Base-by-base conservation (phyloP, 2,888 invertebrate genomes). In the Apoda limacodes region DNA sequence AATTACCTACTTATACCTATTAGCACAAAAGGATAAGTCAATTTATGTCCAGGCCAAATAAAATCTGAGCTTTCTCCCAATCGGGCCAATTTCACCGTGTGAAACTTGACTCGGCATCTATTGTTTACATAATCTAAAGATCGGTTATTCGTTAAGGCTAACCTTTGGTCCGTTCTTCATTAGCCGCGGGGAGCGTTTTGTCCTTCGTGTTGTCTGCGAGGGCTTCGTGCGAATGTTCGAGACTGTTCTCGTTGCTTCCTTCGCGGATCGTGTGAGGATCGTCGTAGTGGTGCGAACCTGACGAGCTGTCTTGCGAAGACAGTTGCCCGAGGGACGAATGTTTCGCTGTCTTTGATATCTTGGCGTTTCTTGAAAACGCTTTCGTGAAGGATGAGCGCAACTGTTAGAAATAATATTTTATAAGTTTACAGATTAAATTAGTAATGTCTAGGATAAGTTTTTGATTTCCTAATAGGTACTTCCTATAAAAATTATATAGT, bases 321-420 rank as follows among this genome's bases (percentile, higher is more conserved):
- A 82, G 55, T 46, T 82, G 82, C 45, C 81, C 78, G 42, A 82
- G 70, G 46, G 82, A 82, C 11, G 82, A 68, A 46, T 82, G 82
- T 52, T 82, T 82, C 30, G 82, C 85, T 28, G 86, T 86, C 82
- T 90, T 88, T 44, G 90, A 83, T 62, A 89, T 88, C 82, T 89
- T 89, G 37, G 89, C 88, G 67, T 89, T 89, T 42, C 93, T 84
- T 10, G 94, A 94, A 76, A 98, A 98, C 11, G 98, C 98, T 76
- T 98, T 97, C 48, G 95, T 96, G 74, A 99, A 97, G 19, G 98
- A 98, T 63, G 95, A 96, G 31, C 98, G 85, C 41, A 98, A 82
- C 93, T 86, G 68, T n/a, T n/a, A n/a, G n/a, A n/a, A n/a, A n/a
- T n/a, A n/a, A n/a, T n/a, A n/a, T n/a, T n/a, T n/a, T n/a, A n/a